Percentiles rank a stretch among this genome's conserved stretches.
phyloP scores from a whole-genome alignment of 30 jellyfish, hydroid and myxozoan genomes.

The Turritopsis rubra region DNA sequence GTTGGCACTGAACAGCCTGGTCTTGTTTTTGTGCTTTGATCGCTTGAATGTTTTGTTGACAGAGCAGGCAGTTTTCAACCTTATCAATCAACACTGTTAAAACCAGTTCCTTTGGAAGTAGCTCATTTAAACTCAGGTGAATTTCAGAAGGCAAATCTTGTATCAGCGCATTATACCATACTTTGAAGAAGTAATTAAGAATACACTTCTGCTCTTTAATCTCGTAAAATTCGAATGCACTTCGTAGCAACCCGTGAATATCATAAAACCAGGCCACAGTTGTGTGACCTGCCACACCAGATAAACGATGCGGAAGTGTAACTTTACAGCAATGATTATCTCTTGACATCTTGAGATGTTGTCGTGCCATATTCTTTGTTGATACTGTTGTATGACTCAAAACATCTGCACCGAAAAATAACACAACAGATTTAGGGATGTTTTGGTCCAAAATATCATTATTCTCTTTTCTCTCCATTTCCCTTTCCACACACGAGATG shows the following conservation, averaged over 20 bases:
- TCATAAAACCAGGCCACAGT: slow-evolving; percentile 5
- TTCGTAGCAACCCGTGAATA: slow-evolving; percentile 8
- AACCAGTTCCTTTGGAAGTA: background rate
- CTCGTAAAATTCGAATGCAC: background rate
- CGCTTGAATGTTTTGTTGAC: background rate
- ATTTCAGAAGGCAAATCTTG: background rate
- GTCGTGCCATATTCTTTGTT: slow-evolving; percentile 9
- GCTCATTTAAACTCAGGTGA: background rate
- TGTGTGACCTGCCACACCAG: slow-evolving; percentile 4
- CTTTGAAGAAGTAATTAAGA: background rate
- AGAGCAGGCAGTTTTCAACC: background rate
- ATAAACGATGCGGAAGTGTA: slow-evolving; percentile 13
- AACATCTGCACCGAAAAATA: slow-evolving; percentile 13
- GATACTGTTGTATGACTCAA: slow-evolving; percentile 4
- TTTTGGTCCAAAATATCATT: background rate
- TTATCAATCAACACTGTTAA: background rate
- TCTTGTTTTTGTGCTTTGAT: too few species aligned
- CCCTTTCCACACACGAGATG: background rate
- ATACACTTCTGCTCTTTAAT: background rate
- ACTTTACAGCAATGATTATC: slow-evolving; percentile 2
- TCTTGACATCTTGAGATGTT: background rate
- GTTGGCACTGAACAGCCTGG: background rate
- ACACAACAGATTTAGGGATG: background rate
- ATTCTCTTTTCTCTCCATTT: background rate
- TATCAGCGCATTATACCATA: background rate